Evolutionary conservation across 2,888 invertebrate genomes (phyloP), one percentile per base, ranked within the genome.

Genomic region (Blastobasis adustella): DNA sequence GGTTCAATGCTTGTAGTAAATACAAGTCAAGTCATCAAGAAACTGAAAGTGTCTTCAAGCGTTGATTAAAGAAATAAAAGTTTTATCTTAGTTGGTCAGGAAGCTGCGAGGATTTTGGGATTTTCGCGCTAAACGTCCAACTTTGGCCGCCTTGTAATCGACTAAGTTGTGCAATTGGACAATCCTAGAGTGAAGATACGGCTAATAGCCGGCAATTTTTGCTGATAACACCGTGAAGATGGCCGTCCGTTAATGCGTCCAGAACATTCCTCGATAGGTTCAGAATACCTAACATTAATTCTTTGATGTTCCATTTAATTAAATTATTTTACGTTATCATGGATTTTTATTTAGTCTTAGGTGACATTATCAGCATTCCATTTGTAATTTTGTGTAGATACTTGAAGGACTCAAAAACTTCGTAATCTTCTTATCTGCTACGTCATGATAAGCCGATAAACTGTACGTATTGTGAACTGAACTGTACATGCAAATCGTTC

Each of bases 141-240:
- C 69, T 76, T 69, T 66, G 59, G 60, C 63, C 72, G 70, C 53
- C 64, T 73, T 73, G 67, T 78, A 79, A 81, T 82, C 69, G 78
- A 63, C 67, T 56, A 80, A 82, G 73, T 82, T 82, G 62, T 54
- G 69, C 71, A 71, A 74, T 79, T 72, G 74, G 67, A 79, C 71
- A 73, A 77, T 77, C 68, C 65, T 65, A 60, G 63, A 58, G 60
- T 60, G 58, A 54, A 71, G 75, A 76, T 76, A 76, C 63, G 66
- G 71, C 59, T 71, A 75, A 77, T 73, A 65, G 64, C 65, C 56
- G 55, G 66, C 71, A 67, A 70, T 75, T 72, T 69, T 69, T 65
- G 61, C 61, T 57, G 73, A 76, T 76, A 76, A 73, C 60, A 53
- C 53, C 55, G 54, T 23, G 23, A 23, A 23, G 23, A 23, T 23